Evolutionary conservation across 2,797 vertebrate genomes (phyloP), one percentile per base, ranked within the genome.

Genomic region (Tenualosa thibaudeaui): DNA sequence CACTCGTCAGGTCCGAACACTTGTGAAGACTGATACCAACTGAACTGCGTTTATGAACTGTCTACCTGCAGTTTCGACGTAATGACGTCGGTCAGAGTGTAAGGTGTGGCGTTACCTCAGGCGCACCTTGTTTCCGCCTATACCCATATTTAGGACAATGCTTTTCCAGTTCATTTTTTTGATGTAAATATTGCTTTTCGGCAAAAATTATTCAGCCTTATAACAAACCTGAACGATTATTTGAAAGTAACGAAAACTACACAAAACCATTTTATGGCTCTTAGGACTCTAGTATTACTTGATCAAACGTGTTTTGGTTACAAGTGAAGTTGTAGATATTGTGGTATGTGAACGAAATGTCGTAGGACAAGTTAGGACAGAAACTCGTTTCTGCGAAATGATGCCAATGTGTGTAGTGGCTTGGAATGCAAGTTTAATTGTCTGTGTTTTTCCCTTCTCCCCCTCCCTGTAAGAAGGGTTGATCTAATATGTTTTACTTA

Each of bases 61-160:
- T 82, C 84, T 83, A 85, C 12, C 71, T 78, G 24, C 40, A 37
- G 50, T 75, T 68, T 50, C 75, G 51, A 68, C 31, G 12, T 54
- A 54, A 3, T 89, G 88, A 93, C 93, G 93, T 94, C 22, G 40
- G 71, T 15, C 89, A 91, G 58, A 8, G 12, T n/a, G n/a, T n/a
- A 46, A 54, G 19, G 1, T 8, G 40, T 53, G 9, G 10, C 3
- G 22, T 83, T 31, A 43, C 81, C 50, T 84, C 51, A 49, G 75
- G 17, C 86, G 9, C 87, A 88, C 90, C 86, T 89, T 62, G 49
- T 40, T 88, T 86, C 94, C 93, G 88, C 19, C 82, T 50, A 0
- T 90, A 87, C 89, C 94, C 94, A 93, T 94, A 93, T 95, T 89
- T 92, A 93, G 91, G 10, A 56, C 3, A 6, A 2, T 46, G 37